Evolutionary conservation across 2,113 vertebrate species (phyloP).

Genomic region (Dromaius novaehollandiae): DNA sequence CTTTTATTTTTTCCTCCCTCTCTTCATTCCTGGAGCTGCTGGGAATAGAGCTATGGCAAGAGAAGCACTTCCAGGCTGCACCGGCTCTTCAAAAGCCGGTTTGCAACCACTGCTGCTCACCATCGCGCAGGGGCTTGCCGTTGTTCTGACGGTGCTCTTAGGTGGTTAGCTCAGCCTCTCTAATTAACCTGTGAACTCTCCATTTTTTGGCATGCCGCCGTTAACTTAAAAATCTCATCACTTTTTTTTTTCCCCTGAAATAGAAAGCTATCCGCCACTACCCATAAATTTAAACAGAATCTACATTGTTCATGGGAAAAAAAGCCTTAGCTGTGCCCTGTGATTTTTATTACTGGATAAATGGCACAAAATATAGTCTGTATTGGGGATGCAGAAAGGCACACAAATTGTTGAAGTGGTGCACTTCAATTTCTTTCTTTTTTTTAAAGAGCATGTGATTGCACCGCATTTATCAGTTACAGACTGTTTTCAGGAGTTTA

Average conservation of each 20-base stretch:
- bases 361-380: neutral
- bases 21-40: conserved; percentile 29
- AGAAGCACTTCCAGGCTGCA: conserved; percentile 32
- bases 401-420: neutral
- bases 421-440: neutral
- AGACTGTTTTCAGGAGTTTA: neutral
- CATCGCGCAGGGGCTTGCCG: neutral
- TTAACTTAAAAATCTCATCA: conserved; percentile 27
- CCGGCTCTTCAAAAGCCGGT: neutral
- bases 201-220: neutral
- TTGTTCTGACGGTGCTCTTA: conserved; percentile 2
- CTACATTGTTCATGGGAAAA: neutral
- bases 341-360: neutral
- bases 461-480: neutral
- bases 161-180: conserved; percentile 35
- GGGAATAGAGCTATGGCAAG: conserved; percentile 23
- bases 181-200: conserved; percentile 26
- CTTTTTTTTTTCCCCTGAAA: neutral
- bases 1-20: conserved; percentile 59
- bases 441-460: neutral
- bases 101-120: neutral
- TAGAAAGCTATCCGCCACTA: neutral
- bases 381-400: neutral
- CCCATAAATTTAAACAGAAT: neutral
- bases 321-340: neutral